A percentile compares a stretch with the other conserved stretches of the same genome.
Conservation (phyloP, 2,888 invertebrate genomes). For the Choristoneura rosaceana region DNA sequence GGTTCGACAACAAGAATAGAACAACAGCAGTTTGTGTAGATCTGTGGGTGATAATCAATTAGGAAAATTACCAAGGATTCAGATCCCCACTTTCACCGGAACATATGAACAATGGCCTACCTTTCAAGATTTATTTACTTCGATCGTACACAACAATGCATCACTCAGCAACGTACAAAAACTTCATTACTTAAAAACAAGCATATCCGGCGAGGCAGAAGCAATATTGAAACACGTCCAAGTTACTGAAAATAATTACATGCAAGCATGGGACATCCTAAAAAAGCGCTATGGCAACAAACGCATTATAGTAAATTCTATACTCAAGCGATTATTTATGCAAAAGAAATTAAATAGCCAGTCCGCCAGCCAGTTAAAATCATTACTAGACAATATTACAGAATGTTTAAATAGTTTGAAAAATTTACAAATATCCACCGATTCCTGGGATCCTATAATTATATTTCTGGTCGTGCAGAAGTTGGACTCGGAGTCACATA, state of each 20-base stretch:
- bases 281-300: too few species aligned
- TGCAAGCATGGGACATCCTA: too few species aligned
- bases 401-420: constrained; percentile 45
- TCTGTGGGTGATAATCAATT: constrained; percentile 8
- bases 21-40: constrained; percentile 4
- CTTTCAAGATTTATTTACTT: too few species aligned
- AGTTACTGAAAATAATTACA: too few species aligned
- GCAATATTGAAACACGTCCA: too few species aligned
- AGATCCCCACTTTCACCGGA: constrained; percentile 9
- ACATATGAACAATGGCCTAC: constrained; percentile 25
- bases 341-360: too few species aligned
- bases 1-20: neutral
- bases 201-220: too few species aligned
- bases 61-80: constrained; percentile 19
- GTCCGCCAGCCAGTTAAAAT: constrained; percentile 29
- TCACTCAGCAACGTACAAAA: too few species aligned
- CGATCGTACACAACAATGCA: too few species aligned
- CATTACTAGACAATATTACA: constrained; percentile 47
- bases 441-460: constrained; percentile 38
- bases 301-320: too few species aligned
- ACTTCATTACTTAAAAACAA: too few species aligned
- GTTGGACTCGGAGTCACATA: constrained; percentile 47
- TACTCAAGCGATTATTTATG: too few species aligned
- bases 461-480: constrained; percentile 42
- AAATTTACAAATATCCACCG: constrained; percentile 38